A percentile compares a stretch with the other conserved stretches of the same genome.
Evolutionary conservation across 2,113 vertebrate species (phyloP).

Genomic region (Bagarius yarrelli): DNA sequence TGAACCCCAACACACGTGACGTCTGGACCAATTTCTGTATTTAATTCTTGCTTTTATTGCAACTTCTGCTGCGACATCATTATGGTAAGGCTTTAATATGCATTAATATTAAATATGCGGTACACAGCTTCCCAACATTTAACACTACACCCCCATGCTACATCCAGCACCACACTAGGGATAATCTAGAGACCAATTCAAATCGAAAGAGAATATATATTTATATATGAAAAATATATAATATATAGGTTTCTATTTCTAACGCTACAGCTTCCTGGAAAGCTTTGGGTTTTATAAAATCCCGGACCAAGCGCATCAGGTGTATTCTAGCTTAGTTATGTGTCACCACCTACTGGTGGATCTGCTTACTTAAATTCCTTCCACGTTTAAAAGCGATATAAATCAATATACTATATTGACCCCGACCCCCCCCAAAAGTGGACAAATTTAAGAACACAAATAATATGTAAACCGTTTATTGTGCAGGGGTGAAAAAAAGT

Average conservation of each 20-base stretch:
- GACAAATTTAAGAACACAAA: background rate
- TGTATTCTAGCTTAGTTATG: background rate
- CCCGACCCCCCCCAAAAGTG: too few species aligned
- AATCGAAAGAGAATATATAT: background rate
- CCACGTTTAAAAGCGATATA: background rate
- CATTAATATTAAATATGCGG: too few species aligned
- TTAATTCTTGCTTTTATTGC: background rate
- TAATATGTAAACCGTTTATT: constrained; percentile 6
- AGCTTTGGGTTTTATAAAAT: background rate
- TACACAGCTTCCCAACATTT: background rate
- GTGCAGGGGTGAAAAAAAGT: background rate
- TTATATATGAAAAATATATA: background rate
- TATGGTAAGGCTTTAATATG: background rate
- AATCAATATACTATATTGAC: too few species aligned
- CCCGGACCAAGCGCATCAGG: background rate
- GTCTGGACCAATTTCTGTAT: background rate
- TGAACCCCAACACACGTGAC: background rate
- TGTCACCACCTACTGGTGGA: constrained; percentile 25
- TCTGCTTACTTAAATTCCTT: background rate
- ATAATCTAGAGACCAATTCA: background rate
- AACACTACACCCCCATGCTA: too few species aligned
- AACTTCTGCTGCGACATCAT: background rate
- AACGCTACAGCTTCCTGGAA: background rate
- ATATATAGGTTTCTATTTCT: background rate
- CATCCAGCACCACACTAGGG: background rate